Base-by-base conservation (phyloP, 2,113 vertebrate genomes). In the Machaerirhynchus nigripectus region DNA sequence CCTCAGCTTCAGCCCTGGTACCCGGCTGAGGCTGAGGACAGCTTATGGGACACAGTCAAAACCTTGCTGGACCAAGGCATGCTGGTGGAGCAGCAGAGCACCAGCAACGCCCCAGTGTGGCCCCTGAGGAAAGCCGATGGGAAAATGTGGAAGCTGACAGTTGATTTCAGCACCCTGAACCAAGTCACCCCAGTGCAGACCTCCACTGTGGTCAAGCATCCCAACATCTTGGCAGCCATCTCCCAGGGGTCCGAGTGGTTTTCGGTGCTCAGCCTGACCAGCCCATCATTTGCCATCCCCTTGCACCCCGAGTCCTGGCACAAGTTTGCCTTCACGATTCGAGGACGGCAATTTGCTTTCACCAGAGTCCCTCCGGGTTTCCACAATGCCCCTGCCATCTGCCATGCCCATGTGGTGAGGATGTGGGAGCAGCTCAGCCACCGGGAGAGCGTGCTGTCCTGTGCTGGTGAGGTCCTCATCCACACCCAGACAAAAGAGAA, bases 321-420 rank as follows among this genome's bases (percentile, higher is more conserved):
- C 77, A 97, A 96, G 61, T 97, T 97, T 84, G 89, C 93, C 40
- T 97, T 97, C 84, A 97, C 73, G 1, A 24, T 97, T 83, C 89
- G 8, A 31, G 96, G 94, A 10, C 76, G 7, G 47, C 86, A 97
- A 26, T 96, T 95, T 74, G 77, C 57, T 49, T 97, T 97, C 5
- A 33, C 91, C 22, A 84, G 95, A n/a, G 84, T 97, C 9, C 96
- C 96, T 13, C 74, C 63, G 0, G 94, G 96, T 50, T 95, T 95
- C 68, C 93, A 91, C 80, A 97, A 63, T 1, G 13, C 84, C 57
- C 33, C 81, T 0, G 33, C 95, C 89, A 91, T 95, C 70, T 97
- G 96, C 89, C 94, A 97, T 1, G 5, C 6, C 1, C 74, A 56
- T 0, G 84, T 97, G 69, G n/a, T 0, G 15, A 96, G 61, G 89